These are phyloP conservation scores for Hippocampus kuda DNA, from an alignment of 2,797 vertebrate species.

Conservation along the genomic window DNA sequence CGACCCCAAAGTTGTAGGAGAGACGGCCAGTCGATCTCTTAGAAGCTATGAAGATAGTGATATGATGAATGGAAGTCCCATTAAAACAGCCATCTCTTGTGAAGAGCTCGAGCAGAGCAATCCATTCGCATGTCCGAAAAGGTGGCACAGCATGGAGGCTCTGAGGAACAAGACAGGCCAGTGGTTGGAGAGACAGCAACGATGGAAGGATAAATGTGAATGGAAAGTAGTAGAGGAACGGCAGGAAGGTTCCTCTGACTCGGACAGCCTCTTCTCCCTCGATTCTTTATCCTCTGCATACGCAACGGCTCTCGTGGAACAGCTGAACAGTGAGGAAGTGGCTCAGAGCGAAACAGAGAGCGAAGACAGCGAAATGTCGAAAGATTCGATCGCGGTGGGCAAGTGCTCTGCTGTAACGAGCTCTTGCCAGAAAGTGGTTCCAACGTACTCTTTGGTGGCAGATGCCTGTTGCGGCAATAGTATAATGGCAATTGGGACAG, in stretches of 20 bases:
- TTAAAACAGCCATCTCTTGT: constrained; percentile 67
- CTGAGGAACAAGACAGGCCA: constrained; percentile 52
- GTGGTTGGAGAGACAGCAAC: constrained; percentile 55
- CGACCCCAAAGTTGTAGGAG: constrained; percentile 49
- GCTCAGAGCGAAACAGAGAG: constrained; percentile 74
- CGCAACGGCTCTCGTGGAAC: constrained; percentile 61
- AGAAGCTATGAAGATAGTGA: constrained; percentile 37
- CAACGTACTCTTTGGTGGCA: constrained; percentile 35
- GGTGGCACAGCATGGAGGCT: constrained; percentile 69
- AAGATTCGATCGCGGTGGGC: constrained; percentile 74
- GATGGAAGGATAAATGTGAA: constrained; percentile 50
- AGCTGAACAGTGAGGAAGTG: constrained; percentile 63
- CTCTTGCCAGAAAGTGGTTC: constrained; percentile 29
- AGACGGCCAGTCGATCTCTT: constrained; percentile 38
- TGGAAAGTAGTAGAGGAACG: constrained; percentile 29
- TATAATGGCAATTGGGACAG: background rate
- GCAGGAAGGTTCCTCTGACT: constrained; percentile 70
- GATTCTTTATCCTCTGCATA: constrained; percentile 86
- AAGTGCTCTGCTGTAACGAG: constrained; percentile 32
- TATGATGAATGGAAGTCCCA: constrained; percentile 39
- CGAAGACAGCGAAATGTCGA: constrained; percentile 83
- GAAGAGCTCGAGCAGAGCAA: constrained; percentile 67
- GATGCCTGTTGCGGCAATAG: background rate
- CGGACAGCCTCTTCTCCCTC: constrained; percentile 82
- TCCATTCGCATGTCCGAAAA: constrained; percentile 47